Conservation (phyloP, 2,888 invertebrate species). For the Adelphocoris suturalis region DNA sequence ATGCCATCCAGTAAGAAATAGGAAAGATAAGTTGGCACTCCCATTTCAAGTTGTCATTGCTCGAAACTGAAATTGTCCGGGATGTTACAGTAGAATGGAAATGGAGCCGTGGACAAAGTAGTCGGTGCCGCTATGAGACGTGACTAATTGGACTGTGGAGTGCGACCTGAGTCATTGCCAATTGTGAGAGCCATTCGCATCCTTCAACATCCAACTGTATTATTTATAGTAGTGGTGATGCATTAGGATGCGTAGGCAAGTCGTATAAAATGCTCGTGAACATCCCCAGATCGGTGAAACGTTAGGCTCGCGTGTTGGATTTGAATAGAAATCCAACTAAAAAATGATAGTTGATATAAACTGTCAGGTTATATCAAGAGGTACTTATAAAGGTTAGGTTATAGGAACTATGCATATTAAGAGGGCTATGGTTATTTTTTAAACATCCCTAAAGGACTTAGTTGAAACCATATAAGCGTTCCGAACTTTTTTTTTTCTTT, state of each 20-base stretch:
- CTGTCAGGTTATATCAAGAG: no score
- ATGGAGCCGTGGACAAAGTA: slow-evolving; percentile 17
- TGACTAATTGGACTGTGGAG: slow-evolving; percentile 13
- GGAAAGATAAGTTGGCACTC: neutral
- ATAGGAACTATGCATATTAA: no score
- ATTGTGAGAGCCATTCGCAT: slow-evolving; percentile 22
- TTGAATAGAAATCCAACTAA: no score
- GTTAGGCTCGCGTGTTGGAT: no score
- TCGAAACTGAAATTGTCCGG: neutral
- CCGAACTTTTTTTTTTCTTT: no score
- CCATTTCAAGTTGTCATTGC: neutral
- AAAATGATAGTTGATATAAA: no score
- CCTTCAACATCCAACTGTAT: slow-evolving; percentile 27
- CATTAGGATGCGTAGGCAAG: neutral
- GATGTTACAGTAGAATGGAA: neutral
- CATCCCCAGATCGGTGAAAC: neutral
- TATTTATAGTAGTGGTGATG: slow-evolving; percentile 27
- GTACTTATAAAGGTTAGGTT: no score
- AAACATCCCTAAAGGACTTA: no score
- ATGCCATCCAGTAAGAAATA: neutral
- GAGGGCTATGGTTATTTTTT: no score
- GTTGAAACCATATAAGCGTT: no score
- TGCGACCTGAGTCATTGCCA: slow-evolving; percentile 24
- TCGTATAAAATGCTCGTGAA: neutral
- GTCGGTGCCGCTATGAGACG: neutral